phyloP scores from a whole-genome alignment of 1,140 invertebrate species.

The Caenorhabditis elegans region DNA sequence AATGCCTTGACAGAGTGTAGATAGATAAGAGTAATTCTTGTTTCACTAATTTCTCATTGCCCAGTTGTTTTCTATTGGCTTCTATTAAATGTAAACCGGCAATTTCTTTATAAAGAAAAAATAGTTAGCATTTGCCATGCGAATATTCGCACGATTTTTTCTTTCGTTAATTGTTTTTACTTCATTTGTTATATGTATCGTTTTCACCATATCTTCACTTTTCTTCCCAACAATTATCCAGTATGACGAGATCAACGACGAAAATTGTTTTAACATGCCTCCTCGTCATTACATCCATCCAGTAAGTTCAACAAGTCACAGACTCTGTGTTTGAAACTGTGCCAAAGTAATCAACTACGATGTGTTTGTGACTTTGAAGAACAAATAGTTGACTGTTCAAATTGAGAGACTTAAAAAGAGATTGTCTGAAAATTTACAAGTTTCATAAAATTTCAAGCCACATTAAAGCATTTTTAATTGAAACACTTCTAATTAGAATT shows the following conservation, averaged over 20 bases:
- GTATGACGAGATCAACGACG: background rate
- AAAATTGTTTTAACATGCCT: background rate
- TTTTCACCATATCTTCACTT: background rate
- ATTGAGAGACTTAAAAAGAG: no score
- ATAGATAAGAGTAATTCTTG: background rate
- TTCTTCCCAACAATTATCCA: background rate
- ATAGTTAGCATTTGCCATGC: background rate
- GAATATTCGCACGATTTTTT: background rate
- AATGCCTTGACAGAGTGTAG: background rate
- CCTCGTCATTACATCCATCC: conserved; percentile 10
- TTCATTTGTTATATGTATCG: background rate
- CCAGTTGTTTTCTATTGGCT: background rate
- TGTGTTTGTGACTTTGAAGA: background rate
- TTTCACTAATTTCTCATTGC: background rate
- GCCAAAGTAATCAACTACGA: background rate
- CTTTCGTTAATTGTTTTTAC: background rate
- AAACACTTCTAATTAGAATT: no score
- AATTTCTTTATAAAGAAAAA: no score
- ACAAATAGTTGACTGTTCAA: no score
- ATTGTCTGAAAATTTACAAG: no score
- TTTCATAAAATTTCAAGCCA: no score
- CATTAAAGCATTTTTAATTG: no score
- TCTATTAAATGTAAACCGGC: no score
- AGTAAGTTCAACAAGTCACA: background rate
- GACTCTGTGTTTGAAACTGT: background rate